Evolutionary conservation across 1,140 invertebrate genomes (phyloP).

Genomic region (Eufriesea mexicana): DNA sequence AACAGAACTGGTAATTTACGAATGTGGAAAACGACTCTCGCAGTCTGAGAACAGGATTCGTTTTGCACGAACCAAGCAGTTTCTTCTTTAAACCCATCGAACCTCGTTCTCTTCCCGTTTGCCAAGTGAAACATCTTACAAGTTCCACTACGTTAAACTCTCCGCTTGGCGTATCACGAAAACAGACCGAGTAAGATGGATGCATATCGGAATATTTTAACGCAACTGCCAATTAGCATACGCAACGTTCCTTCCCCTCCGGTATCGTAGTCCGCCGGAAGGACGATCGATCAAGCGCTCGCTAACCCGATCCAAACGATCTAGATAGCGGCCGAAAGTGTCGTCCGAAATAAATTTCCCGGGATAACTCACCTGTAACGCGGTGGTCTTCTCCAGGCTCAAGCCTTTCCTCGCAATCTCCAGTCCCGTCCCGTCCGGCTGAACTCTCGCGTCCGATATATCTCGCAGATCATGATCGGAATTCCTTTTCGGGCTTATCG

Average conservation of each 20-base stretch:
- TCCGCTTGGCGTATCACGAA: not conserved
- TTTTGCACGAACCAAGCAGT: not conserved
- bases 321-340: not conserved
- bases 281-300: not conserved
- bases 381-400: not conserved
- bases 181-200: not conserved
- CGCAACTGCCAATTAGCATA: not conserved
- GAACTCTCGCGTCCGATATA: slow-evolving; percentile 20
- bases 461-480: slow-evolving; percentile 28
- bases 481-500: slow-evolving; percentile 34
- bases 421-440: not conserved
- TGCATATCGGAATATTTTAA: not conserved
- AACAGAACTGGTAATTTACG: too few relatives aligned
- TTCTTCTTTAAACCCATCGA: not conserved
- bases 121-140: not conserved
- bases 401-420: slow-evolving; percentile 30
- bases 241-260: too few relatives aligned
- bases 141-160: not conserved
- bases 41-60: too few relatives aligned
- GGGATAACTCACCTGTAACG: slow-evolving; percentile 17
- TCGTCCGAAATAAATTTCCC: not conserved
- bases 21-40: too few relatives aligned
- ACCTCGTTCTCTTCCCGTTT: not conserved
- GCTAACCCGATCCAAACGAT: not conserved
- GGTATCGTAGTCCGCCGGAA: not conserved